Conservation (phyloP, 2,113 vertebrate species). For the Phaethon lepturus region DNA sequence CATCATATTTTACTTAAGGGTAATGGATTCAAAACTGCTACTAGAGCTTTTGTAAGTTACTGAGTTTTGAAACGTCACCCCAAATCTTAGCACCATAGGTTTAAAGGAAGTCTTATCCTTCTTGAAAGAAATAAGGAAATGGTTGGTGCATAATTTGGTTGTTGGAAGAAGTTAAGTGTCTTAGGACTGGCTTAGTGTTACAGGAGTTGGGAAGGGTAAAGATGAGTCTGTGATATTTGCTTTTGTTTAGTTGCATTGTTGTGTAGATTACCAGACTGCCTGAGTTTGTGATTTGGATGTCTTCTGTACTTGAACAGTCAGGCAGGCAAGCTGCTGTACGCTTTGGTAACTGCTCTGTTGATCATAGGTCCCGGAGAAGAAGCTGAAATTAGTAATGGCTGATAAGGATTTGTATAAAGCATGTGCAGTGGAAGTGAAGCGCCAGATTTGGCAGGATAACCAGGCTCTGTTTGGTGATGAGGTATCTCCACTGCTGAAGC, state of each 20-base stretch:
- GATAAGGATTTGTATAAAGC: conserved; percentile 97
- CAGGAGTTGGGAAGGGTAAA: not conserved
- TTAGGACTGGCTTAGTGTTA: not conserved
- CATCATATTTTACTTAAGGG: not conserved
- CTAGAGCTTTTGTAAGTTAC: not conserved
- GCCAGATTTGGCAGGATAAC: conserved; percentile 99
- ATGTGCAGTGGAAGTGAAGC: conserved; percentile 94
- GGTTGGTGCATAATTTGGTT: not conserved
- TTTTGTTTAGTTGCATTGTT: not conserved
- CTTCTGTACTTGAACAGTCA: not conserved
- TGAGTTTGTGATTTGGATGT: not conserved
- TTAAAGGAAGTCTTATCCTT: not conserved
- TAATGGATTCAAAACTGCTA: not conserved
- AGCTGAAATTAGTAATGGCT: conserved; percentile 95
- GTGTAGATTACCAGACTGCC: not conserved
- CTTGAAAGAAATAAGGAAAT: not conserved
- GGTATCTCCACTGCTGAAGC: conserved; percentile 93
- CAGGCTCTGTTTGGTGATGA: conserved; percentile 97
- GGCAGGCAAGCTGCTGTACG: not conserved
- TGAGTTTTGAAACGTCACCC: not conserved
- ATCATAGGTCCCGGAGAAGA: conserved; percentile 93
- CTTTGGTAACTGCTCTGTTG: not conserved
- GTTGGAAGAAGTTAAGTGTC: not conserved
- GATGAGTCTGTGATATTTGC: not conserved
- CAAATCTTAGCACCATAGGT: not conserved